These are phyloP conservation scores for Coregonus sp. DNA, from an alignment of 2,797 vertebrate genomes.

Conservation along the genomic window DNA sequence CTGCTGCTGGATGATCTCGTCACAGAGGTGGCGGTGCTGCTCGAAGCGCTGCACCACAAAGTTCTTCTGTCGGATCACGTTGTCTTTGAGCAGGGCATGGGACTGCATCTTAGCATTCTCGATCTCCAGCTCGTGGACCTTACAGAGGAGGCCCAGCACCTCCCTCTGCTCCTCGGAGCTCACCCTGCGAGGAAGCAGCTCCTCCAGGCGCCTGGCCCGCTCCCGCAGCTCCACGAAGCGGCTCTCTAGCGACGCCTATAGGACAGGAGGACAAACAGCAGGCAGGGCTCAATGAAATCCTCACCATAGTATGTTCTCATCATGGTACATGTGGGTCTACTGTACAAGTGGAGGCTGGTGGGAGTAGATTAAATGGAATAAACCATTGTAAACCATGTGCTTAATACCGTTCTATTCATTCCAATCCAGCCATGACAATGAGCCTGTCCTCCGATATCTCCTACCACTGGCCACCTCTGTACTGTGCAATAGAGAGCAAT, in stretches of 20 bases:
- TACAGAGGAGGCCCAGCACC: conserved; percentile 85
- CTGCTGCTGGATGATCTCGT: conserved; percentile 89
- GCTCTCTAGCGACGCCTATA: conserved; percentile 76
- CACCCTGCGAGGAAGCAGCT: conserved; percentile 77
- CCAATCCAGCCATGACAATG: neutral
- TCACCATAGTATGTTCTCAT: neutral
- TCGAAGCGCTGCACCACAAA: conserved; percentile 83
- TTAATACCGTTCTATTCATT: neutral
- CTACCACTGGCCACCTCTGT: too few species aligned
- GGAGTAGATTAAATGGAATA: neutral
- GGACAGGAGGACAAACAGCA: conserved; percentile 7
- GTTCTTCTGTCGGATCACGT: conserved; percentile 82
- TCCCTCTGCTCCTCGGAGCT: conserved; percentile 85
- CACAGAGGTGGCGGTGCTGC: conserved; percentile 82
- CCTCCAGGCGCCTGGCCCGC: conserved; percentile 77
- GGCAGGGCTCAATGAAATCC: neutral
- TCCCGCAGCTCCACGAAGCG: conserved; percentile 76
- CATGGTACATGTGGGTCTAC: neutral
- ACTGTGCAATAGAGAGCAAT: too few species aligned
- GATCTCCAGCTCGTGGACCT: conserved; percentile 87
- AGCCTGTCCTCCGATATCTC: neutral
- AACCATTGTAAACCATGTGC: neutral
- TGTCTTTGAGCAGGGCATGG: conserved; percentile 81
- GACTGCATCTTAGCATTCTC: conserved; percentile 83
- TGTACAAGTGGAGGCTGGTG: neutral